A percentile compares a stretch with the other conserved stretches of the same genome.
Conservation (phyloP, 2,797 vertebrate species). For the Tympanoctomys barrerae region DNA sequence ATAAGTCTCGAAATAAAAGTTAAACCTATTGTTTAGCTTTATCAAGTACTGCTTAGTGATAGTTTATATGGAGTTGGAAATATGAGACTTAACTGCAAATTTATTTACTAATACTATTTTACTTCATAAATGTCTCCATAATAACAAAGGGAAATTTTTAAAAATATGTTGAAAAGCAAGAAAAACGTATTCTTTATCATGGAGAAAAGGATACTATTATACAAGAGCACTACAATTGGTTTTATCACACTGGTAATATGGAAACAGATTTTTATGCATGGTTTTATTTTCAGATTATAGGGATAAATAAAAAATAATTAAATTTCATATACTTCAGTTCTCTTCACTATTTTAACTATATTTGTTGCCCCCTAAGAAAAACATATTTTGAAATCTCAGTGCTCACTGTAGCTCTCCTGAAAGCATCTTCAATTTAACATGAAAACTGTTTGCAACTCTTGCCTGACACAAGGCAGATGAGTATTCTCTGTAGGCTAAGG, state of each 20-base stretch:
- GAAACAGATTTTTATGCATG: conserved; percentile 56
- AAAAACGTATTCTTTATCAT: not conserved
- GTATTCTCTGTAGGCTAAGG: not conserved
- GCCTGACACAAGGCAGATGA: not conserved
- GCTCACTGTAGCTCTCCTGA: not conserved
- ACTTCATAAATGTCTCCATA: not conserved
- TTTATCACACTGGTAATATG: not conserved
- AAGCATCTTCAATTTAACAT: conserved; percentile 39
- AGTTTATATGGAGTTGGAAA: not conserved
- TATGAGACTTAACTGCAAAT: not conserved
- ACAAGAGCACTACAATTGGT: not conserved
- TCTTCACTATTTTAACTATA: conserved; percentile 14
- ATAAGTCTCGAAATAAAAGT: conserved; percentile 5
- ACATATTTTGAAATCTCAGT: conserved; percentile 50
- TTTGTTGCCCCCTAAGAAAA: conserved; percentile 24
- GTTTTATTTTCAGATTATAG: conserved; percentile 54
- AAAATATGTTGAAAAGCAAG: conserved; percentile 37
- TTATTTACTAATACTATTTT: conserved; percentile 33
- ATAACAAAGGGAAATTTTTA: not conserved
- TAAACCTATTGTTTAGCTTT: conserved; percentile 14
- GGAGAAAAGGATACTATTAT: conserved; percentile 55
- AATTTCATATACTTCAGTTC: not conserved
- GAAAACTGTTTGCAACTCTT: not conserved
- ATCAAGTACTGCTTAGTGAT: conserved; percentile 20
- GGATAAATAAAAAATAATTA: conserved; percentile 32